Base-by-base conservation (phyloP, 2,113 vertebrate genomes). In the Cinclus cinclus region DNA sequence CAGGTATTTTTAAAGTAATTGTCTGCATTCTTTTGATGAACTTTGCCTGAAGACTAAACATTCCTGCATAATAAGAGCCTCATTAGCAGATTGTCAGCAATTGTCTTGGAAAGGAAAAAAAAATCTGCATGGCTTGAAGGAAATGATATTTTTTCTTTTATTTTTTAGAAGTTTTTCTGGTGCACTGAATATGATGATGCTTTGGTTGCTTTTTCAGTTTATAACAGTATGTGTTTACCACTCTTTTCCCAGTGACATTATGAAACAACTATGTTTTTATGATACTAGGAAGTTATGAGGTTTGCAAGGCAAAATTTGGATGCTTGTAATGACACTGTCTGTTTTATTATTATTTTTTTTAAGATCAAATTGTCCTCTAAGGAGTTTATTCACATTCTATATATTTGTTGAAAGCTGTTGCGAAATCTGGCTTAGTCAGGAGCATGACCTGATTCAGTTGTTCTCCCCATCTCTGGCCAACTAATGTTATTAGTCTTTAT, bases 41-140 rank as follows among this genome's bases (percentile, higher is more conserved):
- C 73, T 82, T 90, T 82, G 87, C 93, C 94, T 75, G 69, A 93
- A 97, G 90, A 83, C 63, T 79, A 92, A 95, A 91, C 94, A 95
- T 96, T 96, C 86, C 82, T 95, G 53, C 69, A 56, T 89, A 90
- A 91, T 64, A 63, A 74, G 19, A 90, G 65, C 60, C 64, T 96
- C 79, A 83, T 95, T 94, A 95, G 70, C 37, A 91, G 69, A 80
- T 31, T 13, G 10, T 50, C 70, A 65, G 55, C 11, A 2, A 63
- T 64, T 91, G 62, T 79, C 60, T 94, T 85, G 37, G 37, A 24
- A 65, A 42, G 79, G 56, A 82, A 81, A 80, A 77, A 81, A 22
- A 88, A 71, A 85, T 35, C 42, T 90, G 23, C 69, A 59, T 22
- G 75, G 13, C 53, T 97, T 64, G 42, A 42, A 76, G 35, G 31